phyloP scores from a whole-genome alignment of 2,797 vertebrate species.

The Myotis myotis region DNA sequence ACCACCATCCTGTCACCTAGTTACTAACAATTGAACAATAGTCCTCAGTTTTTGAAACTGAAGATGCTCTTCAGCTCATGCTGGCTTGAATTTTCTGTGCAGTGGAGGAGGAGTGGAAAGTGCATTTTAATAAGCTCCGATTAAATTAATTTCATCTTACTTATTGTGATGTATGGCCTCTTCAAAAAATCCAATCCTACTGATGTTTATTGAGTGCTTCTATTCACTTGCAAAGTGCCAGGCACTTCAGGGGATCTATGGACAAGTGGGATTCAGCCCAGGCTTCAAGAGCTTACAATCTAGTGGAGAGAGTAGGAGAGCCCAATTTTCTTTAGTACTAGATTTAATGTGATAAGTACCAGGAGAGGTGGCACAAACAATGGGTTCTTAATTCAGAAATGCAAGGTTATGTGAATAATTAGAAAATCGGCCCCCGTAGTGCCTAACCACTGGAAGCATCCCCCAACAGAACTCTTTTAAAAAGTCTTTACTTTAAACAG shows the following conservation, averaged over 20 bases:
- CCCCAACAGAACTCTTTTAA: neutral
- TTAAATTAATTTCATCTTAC: slow-evolving; percentile 79
- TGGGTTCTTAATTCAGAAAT: slow-evolving; percentile 62
- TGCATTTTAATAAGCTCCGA: slow-evolving; percentile 74
- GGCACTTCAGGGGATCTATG: slow-evolving; percentile 62
- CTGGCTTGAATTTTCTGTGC: slow-evolving; percentile 59
- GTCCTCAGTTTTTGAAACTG: slow-evolving; percentile 16
- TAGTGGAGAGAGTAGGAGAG: slow-evolving; percentile 58
- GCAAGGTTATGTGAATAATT: slow-evolving; percentile 57
- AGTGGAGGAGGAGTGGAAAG: slow-evolving; percentile 46
- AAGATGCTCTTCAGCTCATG: slow-evolving; percentile 51
- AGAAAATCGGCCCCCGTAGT: slow-evolving; percentile 16
- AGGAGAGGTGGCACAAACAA: slow-evolving; percentile 52
- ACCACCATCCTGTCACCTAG: neutral
- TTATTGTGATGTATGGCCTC: slow-evolving; percentile 74
- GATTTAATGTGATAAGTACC: slow-evolving; percentile 58
- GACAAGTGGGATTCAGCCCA: slow-evolving; percentile 45
- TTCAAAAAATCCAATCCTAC: slow-evolving; percentile 75
- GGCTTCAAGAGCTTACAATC: slow-evolving; percentile 62
- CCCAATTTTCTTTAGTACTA: slow-evolving; percentile 55
- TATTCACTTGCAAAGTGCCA: slow-evolving; percentile 66
- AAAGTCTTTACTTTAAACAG: neutral
- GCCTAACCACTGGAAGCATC: neutral
- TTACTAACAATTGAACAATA: neutral
- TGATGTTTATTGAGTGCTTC: slow-evolving; percentile 74